Evolutionary conservation across 2,888 invertebrate species (phyloP), one percentile per base, ranked within the genome.

Genomic region (Acanthoscelides obtectus): DNA sequence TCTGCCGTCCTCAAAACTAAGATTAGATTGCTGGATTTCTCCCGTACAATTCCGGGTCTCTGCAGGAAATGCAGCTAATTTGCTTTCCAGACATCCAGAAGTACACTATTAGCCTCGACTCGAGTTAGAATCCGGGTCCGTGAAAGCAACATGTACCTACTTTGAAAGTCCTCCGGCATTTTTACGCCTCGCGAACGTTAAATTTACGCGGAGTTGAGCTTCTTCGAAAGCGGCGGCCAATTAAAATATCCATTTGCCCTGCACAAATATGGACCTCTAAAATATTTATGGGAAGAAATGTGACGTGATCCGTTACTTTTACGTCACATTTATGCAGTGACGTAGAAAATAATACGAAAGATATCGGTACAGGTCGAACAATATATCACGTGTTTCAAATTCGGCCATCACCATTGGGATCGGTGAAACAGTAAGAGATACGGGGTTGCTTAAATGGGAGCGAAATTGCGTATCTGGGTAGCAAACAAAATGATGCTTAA

Each of bases 221-320:
- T 20, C 67, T 12, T 2, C 19, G 6, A 67, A 67, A 22, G n/a
- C 67, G 67, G 25, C 65, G 64, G 20, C 64, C 22, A 20, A 22
- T 66, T 21, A 72, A 70, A 66, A 65, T 20, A 67, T 67, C 2
- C 66, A 20, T 63, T 27, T 66, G n/a, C 22, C 27, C 67, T 5
- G 22, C 12, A 66, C 69, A 66, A 20, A 68, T 27, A 45, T 45
- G 45, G 45, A 1, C 70, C 67, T 70, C 68, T 74, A 69, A 68
- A 45, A 63, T 68, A 74, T 74, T 73, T 68, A 73, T 66, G 64
- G 25, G 66, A 63, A 72, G 72, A 73, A 76, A 74, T 73, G 72
- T 73, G 72, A 73, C 73, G 72, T 72, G 71, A 25, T 72, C 73
- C 27, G 70, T 69, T 72, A 71, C 73, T n/a, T 76, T 74, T 72